Evolutionary conservation across 1,140 invertebrate species (phyloP).

Genomic region (Drosophila ficusphila): DNA sequence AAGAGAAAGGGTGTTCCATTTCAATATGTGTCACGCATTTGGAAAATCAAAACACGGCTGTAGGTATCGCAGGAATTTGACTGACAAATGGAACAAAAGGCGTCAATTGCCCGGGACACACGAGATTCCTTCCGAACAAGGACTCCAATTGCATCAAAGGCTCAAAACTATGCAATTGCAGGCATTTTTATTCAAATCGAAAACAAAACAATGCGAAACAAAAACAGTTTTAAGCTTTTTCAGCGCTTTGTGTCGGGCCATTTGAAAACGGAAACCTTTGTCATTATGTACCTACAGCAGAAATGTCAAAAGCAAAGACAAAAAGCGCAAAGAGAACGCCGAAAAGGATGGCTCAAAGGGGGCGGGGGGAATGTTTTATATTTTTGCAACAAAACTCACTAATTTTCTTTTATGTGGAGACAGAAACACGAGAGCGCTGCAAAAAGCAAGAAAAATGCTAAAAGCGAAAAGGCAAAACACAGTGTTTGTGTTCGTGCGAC

Average conservation of each 20-base stretch:
- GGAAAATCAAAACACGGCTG: not conserved
- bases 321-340: conserved; percentile 38
- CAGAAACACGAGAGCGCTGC: conserved; percentile 62
- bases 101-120: conserved; percentile 23
- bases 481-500: conserved; percentile 18
- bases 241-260: conserved; percentile 40
- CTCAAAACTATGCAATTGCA: conserved; percentile 51
- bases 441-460: conserved; percentile 46
- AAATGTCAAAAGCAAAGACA: conserved; percentile 50
- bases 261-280: conserved; percentile 74
- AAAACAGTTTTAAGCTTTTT: conserved; percentile 63
- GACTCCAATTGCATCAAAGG: conserved; percentile 40
- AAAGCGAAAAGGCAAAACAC: conserved; percentile 50
- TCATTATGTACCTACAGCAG: conserved; percentile 64
- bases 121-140: conserved; percentile 22
- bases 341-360: conserved; percentile 18
- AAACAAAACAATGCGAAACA: conserved; percentile 31
- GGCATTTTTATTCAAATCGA: conserved; percentile 63
- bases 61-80: not conserved
- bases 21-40: no score
- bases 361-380: conserved; percentile 61
- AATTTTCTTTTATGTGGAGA: conserved; percentile 76
- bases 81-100: not conserved
- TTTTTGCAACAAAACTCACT: conserved; percentile 75
- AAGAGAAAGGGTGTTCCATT: no score